A percentile compares a stretch with the other conserved stretches of the same genome.
Conservation (phyloP, 23 tunicate species). For the Ascidia mentula region DNA sequence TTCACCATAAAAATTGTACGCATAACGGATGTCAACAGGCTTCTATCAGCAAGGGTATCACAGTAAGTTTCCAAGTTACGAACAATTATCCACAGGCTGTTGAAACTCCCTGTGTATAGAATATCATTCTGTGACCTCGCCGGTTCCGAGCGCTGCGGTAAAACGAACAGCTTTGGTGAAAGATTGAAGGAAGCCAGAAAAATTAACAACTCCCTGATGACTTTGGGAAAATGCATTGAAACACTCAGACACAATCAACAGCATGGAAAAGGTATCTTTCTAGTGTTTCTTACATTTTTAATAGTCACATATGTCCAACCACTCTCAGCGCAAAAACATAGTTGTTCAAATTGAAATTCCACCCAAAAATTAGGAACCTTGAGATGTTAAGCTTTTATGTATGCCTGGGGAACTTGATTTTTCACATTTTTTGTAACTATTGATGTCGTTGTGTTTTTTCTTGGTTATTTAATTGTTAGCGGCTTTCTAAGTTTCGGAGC, state of each 20-base stretch:
- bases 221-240: constrained; percentile 82
- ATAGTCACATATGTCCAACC: too few species aligned
- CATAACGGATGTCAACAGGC: constrained; percentile 18
- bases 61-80: constrained; percentile 66
- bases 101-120: too few species aligned
- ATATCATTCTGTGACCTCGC: constrained; percentile 90
- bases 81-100: not conserved
- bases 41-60: constrained; percentile 38
- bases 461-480: too few species aligned
- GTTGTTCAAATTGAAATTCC: too few species aligned
- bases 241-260: constrained; percentile 70
- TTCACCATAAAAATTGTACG: constrained; percentile 79
- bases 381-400: too few species aligned
- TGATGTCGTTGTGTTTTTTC: too few species aligned
- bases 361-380: too few species aligned
- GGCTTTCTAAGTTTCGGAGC: too few species aligned
- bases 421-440: too few species aligned
- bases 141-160: constrained; percentile 72
- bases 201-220: constrained; percentile 78
- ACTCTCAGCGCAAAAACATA: too few species aligned
- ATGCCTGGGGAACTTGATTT: too few species aligned
- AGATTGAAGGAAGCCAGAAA: constrained; percentile 78
- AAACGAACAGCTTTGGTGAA: constrained; percentile 55
- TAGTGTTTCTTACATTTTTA: too few species aligned
- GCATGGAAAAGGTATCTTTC: constrained; percentile 21